These are phyloP conservation scores for Otocyon megalotis DNA, from an alignment of 2,113 vertebrate species.

Conservation along the genomic window DNA sequence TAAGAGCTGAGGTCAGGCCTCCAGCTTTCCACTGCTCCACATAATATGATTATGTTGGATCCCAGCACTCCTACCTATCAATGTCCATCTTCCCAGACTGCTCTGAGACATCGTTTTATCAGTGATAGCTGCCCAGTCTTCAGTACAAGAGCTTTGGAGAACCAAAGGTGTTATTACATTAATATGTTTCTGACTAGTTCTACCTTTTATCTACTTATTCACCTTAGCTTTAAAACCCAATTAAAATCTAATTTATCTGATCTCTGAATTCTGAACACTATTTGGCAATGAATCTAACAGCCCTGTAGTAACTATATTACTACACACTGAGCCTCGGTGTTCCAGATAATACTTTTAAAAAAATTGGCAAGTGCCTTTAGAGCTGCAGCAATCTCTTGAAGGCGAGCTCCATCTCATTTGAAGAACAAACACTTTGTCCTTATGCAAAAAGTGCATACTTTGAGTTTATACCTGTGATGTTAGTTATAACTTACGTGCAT, in stretches of 20 bases:
- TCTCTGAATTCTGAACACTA: slow-evolving; percentile 86
- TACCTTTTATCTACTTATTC: slow-evolving; percentile 89
- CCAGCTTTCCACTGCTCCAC: slow-evolving; percentile 80
- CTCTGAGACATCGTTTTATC: slow-evolving; percentile 73
- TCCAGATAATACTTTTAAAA: slow-evolving; percentile 69
- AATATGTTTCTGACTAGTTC: slow-evolving; percentile 90
- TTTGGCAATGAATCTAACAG: slow-evolving; percentile 83
- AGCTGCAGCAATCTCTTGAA: slow-evolving; percentile 35
- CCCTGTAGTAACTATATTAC: slow-evolving; percentile 82
- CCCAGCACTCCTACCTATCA: slow-evolving; percentile 84
- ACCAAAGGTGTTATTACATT: slow-evolving; percentile 88
- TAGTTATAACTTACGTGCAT: slow-evolving; percentile 54
- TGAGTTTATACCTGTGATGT: slow-evolving; percentile 54
- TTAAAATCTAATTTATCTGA: slow-evolving; percentile 92
- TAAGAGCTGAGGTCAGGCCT: slow-evolving; percentile 55
- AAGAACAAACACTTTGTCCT: slow-evolving; percentile 64
- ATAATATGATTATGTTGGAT: slow-evolving; percentile 82
- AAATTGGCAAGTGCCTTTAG: slow-evolving; percentile 71
- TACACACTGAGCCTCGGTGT: slow-evolving; percentile 76
- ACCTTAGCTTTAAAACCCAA: slow-evolving; percentile 91
- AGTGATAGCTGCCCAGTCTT: slow-evolving; percentile 61
- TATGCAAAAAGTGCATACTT: slow-evolving; percentile 26
- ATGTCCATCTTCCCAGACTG: slow-evolving; percentile 84
- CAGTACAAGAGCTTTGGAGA: slow-evolving; percentile 84
- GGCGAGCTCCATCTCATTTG: not conserved